Evolutionary conservation across 2,113 vertebrate genomes (phyloP), one percentile per base, ranked within the genome.

Genomic region (Ellobius talpinus): DNA sequence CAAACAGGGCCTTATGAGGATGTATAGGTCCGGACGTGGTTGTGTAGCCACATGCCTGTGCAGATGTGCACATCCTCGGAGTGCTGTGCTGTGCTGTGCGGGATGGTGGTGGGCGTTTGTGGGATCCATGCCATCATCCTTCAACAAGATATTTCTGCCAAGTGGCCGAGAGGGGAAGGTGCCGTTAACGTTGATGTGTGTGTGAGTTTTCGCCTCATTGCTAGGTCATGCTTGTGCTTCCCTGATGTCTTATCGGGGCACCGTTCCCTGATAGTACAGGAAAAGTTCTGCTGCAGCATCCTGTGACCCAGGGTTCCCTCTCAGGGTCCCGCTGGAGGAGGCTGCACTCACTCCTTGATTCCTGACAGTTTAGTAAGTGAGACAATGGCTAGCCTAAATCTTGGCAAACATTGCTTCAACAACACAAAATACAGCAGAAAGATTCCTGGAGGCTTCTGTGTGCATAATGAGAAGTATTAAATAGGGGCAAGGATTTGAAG

Each of bases 1-100:
- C 96, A 98, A 98, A 98, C 98, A 99, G 98, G 98, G 96, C 85
- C 93, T 66, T 89, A 76, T 70, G 90, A 47, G 85, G 31, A 66
- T 77, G 39, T 86, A 39, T 82, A 65, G 39, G 74, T 63, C 95
- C 55, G 89, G 58, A 19, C 96, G 95, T 11, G 31, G 52, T 0
- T 42, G 0, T 26, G 10, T 50, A 5, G 29, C 52, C 74, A 0
- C 50, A 39, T 11, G 6, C 61, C 9, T 50, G 7, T 7, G 12
- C 52, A 13, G 3, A 21, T 3, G 31, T 7, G 10, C 26, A 14
- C 2, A 1, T 13, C 24, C 47, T 6, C 5, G 3, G 39, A 0
- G 58, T 21, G 7, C 10, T 0, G 33, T 13, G 29, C 9, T 11
- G 33, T 13, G 29, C 7, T 7, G 55, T 58, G 29, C 7, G 8